Percentiles rank a stretch among this genome's conserved stretches.
These are phyloP conservation scores for Heliconius erato DNA, from an alignment of 2,888 invertebrate species.

Conservation along the genomic window DNA sequence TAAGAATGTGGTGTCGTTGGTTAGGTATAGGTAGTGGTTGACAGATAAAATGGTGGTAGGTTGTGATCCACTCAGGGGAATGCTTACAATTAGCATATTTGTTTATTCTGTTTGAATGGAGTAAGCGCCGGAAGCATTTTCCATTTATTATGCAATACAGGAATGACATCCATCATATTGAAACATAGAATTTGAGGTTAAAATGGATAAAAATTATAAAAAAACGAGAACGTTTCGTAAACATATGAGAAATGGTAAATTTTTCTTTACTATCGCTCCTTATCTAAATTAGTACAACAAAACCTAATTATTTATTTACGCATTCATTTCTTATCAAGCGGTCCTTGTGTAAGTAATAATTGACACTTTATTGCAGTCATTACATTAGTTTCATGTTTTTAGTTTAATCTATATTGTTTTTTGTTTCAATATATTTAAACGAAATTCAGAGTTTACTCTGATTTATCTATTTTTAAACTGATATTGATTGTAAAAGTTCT, in stretches of 20 bases:
- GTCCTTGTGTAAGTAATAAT: not conserved
- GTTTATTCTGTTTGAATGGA: too few species aligned
- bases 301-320: conserved; percentile 12
- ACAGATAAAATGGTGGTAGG: not conserved
- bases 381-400: not conserved
- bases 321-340: conserved; percentile 13
- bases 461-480: too few species aligned
- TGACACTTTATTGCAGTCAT: not conserved
- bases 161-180: too few species aligned
- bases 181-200: too few species aligned
- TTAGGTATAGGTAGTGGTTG: not conserved
- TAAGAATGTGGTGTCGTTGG: too few species aligned
- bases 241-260: not conserved
- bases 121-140: not conserved
- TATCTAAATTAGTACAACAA: conserved; percentile 10
- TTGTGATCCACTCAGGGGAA: not conserved
- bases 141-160: not conserved
- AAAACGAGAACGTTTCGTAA: not conserved
- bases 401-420: not conserved
- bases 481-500: too few species aligned
- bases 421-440: too few species aligned
- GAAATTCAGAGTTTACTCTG: too few species aligned
- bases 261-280: conserved; percentile 1
- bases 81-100: too few species aligned
- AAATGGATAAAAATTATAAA: not conserved